Evolutionary conservation across 2,888 invertebrate genomes (phyloP).

Genomic region (Mylabris sibirica): DNA sequence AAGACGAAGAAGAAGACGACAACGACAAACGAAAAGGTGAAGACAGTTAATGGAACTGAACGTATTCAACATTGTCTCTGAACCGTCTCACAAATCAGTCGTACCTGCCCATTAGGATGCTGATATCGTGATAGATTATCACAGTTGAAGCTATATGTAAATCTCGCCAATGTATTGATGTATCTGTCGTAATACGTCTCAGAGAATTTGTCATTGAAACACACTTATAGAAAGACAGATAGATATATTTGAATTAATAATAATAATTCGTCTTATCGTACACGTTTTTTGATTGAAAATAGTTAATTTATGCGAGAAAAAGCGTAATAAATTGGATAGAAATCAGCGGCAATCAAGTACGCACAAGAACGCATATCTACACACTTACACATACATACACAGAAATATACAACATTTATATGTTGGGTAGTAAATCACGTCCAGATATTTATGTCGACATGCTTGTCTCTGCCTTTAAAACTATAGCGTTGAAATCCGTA

Average conservation of each 20-base stretch:
- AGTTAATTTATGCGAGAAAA: background rate
- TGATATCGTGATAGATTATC: slow-evolving; percentile 57
- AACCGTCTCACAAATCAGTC: slow-evolving; percentile 54
- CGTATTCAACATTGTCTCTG: slow-evolving; percentile 52
- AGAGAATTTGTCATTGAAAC: slow-evolving; percentile 51
- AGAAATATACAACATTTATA: slow-evolving; percentile 37
- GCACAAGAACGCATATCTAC: slow-evolving; percentile 37
- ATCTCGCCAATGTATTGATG: slow-evolving; percentile 53
- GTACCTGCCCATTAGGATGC: slow-evolving; percentile 51
- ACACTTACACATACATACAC: background rate
- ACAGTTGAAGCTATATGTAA: slow-evolving; percentile 52
- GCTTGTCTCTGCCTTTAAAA: slow-evolving; percentile 48
- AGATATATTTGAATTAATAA: background rate
- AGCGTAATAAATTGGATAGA: background rate
- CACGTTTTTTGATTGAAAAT: too few species aligned
- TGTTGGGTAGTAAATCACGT: slow-evolving; percentile 47
- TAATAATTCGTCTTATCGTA: background rate
- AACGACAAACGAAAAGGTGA: slow-evolving; percentile 36
- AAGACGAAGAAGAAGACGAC: background rate
- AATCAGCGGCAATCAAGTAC: slow-evolving; percentile 19
- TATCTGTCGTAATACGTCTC: slow-evolving; percentile 54
- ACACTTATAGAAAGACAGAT: slow-evolving; percentile 2
- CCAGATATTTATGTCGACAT: slow-evolving; percentile 49
- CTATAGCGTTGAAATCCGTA: slow-evolving; percentile 51
- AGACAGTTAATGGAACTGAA: slow-evolving; percentile 49